Percentiles rank a stretch among this genome's conserved stretches.
Conservation (phyloP, 2,888 invertebrate species). For the Coleophora flavipennella region DNA sequence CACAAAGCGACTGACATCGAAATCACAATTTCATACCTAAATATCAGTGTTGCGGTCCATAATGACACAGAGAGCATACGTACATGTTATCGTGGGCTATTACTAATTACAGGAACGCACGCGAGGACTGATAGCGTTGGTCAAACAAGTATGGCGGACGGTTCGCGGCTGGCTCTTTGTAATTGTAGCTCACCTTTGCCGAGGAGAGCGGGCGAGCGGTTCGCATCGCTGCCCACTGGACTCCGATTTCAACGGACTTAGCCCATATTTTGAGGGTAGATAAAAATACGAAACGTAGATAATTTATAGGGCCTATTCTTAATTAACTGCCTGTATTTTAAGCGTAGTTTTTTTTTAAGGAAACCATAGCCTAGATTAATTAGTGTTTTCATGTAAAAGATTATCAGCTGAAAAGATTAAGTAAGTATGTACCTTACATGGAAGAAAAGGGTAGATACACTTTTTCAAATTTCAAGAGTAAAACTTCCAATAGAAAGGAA, state of each 20-base stretch:
- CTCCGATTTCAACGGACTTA: slow-evolving; percentile 28
- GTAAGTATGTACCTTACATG: too few species aligned
- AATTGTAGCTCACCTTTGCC: slow-evolving; percentile 30
- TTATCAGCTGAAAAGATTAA: too few species aligned
- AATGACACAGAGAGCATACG: slow-evolving; percentile 40
- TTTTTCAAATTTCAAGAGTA: too few species aligned
- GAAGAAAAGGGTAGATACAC: too few species aligned
- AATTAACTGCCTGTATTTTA: too few species aligned
- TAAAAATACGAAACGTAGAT: too few species aligned
- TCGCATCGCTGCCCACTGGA: slow-evolving; percentile 24
- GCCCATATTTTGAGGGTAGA: too few species aligned
- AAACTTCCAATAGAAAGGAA: too few species aligned
- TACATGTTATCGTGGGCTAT: slow-evolving; percentile 42
- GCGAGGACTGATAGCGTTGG: slow-evolving; percentile 42
- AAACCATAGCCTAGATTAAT: too few species aligned
- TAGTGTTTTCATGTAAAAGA: too few species aligned
- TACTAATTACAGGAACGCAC: slow-evolving; percentile 60
- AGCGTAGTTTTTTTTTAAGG: too few species aligned
- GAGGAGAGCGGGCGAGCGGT: slow-evolving; percentile 12
- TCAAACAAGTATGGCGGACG: slow-evolving; percentile 33
- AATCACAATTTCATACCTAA: slow-evolving; percentile 46
- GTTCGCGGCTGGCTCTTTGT: slow-evolving; percentile 36
- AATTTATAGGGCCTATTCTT: too few species aligned
- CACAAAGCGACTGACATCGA: slow-evolving; percentile 37
- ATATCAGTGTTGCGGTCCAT: slow-evolving; percentile 44